Evolutionary conservation across 2,797 vertebrate species (phyloP).

Genomic region (Monodelphis domestica): DNA sequence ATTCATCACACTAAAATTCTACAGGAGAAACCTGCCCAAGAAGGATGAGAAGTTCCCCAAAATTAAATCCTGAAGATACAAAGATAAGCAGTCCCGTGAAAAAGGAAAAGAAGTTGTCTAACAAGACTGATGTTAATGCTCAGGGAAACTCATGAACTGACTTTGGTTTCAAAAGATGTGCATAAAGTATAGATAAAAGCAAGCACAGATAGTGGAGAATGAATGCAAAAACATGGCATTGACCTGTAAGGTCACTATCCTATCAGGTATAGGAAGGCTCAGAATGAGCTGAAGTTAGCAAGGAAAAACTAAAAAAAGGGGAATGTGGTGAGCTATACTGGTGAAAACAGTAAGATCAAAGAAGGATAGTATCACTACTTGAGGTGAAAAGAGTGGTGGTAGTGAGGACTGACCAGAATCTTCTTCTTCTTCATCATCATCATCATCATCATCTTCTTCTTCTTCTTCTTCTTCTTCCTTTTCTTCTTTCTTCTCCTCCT

Average conservation of each 20-base stretch:
- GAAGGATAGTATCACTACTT: neutral
- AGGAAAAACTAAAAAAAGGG: neutral
- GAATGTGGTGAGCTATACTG: neutral
- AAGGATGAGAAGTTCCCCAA: neutral
- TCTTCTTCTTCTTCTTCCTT: too few relatives aligned
- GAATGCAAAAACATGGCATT: neutral
- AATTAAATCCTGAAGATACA: neutral
- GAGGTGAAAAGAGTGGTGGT: neutral
- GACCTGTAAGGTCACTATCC: neutral
- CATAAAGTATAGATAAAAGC: neutral
- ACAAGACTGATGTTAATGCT: neutral
- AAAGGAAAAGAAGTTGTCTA: neutral
- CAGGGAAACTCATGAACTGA: neutral
- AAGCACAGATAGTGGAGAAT: neutral
- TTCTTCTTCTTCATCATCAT: too few relatives aligned
- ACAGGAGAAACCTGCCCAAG: neutral
- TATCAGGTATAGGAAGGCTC: neutral
- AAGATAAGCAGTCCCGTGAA: neutral
- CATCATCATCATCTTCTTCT: too few relatives aligned
- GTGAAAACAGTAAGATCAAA: neutral
- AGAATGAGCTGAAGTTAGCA: neutral
- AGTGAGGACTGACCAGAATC: neutral
- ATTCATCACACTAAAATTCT: neutral
- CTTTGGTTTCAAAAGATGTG: neutral
- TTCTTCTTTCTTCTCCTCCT: too few relatives aligned